Conservation (phyloP, 2,113 vertebrate species). For the Embiotoca jacksoni region DNA sequence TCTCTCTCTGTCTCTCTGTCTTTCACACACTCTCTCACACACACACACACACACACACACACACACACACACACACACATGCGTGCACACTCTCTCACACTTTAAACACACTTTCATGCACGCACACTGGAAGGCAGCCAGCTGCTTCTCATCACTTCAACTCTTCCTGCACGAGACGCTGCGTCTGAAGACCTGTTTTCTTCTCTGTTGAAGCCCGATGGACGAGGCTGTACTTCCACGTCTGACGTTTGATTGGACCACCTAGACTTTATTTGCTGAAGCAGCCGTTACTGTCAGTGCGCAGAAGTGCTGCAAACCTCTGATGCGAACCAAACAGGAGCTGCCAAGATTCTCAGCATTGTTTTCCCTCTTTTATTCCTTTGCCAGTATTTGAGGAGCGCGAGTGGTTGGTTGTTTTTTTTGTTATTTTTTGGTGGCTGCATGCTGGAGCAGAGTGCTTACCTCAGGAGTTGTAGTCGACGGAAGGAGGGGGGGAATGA, state of each 20-base stretch:
- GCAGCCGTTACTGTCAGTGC: no score
- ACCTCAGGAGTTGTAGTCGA: constrained; percentile 32
- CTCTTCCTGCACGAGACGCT: background rate
- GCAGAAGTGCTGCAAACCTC: no score
- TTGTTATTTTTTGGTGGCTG: constrained; percentile 2
- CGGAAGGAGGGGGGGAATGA: constrained; percentile 18
- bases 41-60: no score
- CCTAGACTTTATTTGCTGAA: constrained; percentile 9
- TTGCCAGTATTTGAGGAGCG: background rate
- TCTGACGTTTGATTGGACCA: background rate
- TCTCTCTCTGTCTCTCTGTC: no score
- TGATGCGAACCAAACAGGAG: background rate
- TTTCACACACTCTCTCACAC: no score
- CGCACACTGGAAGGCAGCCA: background rate
- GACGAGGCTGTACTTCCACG: background rate
- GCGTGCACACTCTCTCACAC: no score
- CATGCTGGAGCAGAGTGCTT: constrained; percentile 33
- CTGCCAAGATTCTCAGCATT: constrained; percentile 17
- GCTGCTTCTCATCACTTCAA: constrained; percentile 30
- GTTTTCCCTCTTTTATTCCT: background rate
- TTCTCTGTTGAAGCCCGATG: no score
- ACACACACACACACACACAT: no score
- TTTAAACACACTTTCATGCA: background rate
- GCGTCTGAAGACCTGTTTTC: no score
- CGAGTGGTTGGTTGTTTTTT: constrained; percentile 5